Percentiles rank a stretch among this genome's conserved stretches.
Evolutionary conservation across 53 echinoderm and acorn worm species (phyloP).

Genomic region (Stichopus horrens): DNA sequence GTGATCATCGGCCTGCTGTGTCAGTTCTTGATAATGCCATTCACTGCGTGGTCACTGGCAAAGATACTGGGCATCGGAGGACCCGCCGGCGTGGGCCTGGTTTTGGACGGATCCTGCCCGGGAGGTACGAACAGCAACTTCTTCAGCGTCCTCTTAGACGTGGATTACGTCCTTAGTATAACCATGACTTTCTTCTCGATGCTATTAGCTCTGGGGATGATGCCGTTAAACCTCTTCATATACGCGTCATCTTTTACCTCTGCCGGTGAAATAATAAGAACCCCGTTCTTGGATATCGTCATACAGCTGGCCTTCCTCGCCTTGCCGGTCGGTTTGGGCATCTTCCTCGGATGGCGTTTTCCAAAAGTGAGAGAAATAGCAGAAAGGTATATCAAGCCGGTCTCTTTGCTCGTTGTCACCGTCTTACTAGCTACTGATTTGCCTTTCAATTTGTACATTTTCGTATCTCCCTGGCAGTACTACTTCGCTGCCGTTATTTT

Average conservation of each 20-base stretch:
- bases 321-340: slow-evolving; percentile 68
- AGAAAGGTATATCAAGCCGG: slow-evolving; percentile 69
- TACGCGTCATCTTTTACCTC: slow-evolving; percentile 66
- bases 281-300: slow-evolving; percentile 71
- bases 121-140: slow-evolving; percentile 89
- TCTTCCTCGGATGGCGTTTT: slow-evolving; percentile 65
- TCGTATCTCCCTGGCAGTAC: slow-evolving; percentile 59
- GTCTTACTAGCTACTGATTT: slow-evolving; percentile 59
- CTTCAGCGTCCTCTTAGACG: slow-evolving; percentile 78
- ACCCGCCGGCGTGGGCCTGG: slow-evolving; percentile 70
- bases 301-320: slow-evolving; percentile 65
- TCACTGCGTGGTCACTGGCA: slow-evolving; percentile 70
- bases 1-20: slow-evolving; percentile 83
- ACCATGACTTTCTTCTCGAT: slow-evolving; percentile 94
- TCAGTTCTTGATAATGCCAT: slow-evolving; percentile 93
- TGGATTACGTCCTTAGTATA: slow-evolving; percentile 81
- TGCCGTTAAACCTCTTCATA: slow-evolving; percentile 88
- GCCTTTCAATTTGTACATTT: slow-evolving; percentile 83
- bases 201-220: slow-evolving; percentile 79
- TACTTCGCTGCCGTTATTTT: slow-evolving; percentile 60
- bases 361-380: slow-evolving; percentile 58
- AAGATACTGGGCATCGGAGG: slow-evolving; percentile 57
- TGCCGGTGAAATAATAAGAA: slow-evolving; percentile 52
- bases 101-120: slow-evolving; percentile 88
- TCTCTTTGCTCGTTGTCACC: slow-evolving; percentile 58